A percentile compares a stretch with the other conserved stretches of the same genome.
Conservation (phyloP, 2,113 vertebrate genomes). For the Lophura nycthemera region DNA sequence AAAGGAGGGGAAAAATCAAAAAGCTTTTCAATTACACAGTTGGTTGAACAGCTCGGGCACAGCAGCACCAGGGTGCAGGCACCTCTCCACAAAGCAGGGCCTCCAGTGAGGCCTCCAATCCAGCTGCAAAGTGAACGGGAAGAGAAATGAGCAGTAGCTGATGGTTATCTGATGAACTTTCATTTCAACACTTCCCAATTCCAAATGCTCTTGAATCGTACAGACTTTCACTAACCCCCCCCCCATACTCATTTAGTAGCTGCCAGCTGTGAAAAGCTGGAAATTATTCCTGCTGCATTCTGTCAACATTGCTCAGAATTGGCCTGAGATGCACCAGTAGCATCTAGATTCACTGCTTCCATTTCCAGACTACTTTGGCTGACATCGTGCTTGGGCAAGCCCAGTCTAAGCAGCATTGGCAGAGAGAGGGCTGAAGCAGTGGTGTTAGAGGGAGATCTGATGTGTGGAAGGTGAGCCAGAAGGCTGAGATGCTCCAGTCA, state of each 20-base stretch:
- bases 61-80: not conserved
- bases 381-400: not conserved
- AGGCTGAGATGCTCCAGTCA: not conserved
- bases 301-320: not conserved
- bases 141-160: not conserved
- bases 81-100: not conserved
- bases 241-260: not conserved
- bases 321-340: not conserved
- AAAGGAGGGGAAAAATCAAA: constrained; percentile 38
- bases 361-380: not conserved
- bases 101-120: not conserved
- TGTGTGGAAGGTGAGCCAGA: not conserved
- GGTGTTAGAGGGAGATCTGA: not conserved
- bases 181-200: not conserved
- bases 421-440: not conserved
- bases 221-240: not conserved
- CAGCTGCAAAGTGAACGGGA: not conserved
- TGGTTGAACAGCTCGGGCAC: not conserved
- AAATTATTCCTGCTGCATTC: not conserved
- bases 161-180: not conserved
- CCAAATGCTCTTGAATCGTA: not conserved
- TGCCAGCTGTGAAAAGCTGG: not conserved
- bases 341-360: not conserved
- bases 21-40: constrained; percentile 42
- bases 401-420: not conserved